Evolutionary conservation across 2,797 vertebrate genomes (phyloP).

Genomic region (Crocodylus rhombifer): DNA sequence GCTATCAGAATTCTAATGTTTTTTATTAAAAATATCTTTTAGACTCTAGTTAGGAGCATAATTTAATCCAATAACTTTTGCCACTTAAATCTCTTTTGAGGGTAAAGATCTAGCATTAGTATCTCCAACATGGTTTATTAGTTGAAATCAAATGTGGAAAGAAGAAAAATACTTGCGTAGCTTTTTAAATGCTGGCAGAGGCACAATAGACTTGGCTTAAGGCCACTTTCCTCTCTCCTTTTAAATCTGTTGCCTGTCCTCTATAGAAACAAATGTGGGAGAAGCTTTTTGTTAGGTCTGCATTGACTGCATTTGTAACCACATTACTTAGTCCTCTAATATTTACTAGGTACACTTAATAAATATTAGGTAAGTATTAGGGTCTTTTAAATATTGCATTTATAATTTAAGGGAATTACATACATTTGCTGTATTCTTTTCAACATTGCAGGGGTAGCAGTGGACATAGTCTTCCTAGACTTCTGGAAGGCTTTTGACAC

Average conservation of each 20-base stretch:
- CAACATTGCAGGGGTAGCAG: neutral
- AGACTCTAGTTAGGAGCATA: neutral
- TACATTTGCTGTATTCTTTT: neutral
- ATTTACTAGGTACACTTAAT: slow-evolving; percentile 4
- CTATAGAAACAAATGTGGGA: neutral
- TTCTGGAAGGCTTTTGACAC: neutral
- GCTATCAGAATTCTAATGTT: neutral
- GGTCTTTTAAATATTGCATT: neutral
- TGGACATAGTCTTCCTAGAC: neutral
- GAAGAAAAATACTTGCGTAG: slow-evolving; percentile 16
- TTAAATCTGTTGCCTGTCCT: neutral
- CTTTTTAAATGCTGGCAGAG: neutral
- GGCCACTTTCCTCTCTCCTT: neutral
- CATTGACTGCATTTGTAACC: neutral
- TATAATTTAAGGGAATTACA: neutral
- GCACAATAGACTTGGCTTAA: neutral
- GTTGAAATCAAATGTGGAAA: neutral
- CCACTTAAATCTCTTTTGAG: slow-evolving; percentile 1
- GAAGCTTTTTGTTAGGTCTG: neutral
- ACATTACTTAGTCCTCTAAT: neutral
- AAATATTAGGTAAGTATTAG: neutral
- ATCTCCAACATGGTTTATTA: slow-evolving; percentile 26
- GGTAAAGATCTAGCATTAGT: neutral
- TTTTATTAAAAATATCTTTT: neutral
- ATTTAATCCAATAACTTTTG: neutral